A percentile compares a stretch with the other conserved stretches of the same genome.
Conservation (phyloP, 2,797 vertebrate species). For the Mus minutoides region DNA sequence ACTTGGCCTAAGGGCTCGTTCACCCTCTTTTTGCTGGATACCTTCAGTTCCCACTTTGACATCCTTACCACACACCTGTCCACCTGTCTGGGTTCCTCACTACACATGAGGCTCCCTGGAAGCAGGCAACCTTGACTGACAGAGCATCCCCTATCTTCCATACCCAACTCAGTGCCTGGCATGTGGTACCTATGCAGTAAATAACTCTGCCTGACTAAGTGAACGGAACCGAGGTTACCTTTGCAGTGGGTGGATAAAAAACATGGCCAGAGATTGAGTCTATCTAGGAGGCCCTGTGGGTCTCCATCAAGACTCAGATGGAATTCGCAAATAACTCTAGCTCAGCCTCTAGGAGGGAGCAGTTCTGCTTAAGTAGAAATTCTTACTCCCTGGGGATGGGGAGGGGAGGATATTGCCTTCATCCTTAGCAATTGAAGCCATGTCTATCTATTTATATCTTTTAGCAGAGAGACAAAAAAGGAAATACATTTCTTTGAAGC, state of each 20-base stretch:
- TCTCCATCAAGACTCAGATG: not conserved
- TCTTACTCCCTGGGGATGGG: not conserved
- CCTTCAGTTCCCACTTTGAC: no score
- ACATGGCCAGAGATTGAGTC: not conserved
- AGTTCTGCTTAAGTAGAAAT: not conserved
- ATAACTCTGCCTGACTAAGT: not conserved
- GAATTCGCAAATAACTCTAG: not conserved
- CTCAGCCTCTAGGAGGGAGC: not conserved
- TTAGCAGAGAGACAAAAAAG: constrained; percentile 8
- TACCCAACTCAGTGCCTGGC: not conserved
- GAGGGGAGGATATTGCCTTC: not conserved
- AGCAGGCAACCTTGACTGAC: not conserved
- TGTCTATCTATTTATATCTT: not conserved
- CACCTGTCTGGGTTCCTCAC: not conserved
- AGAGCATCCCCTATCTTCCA: not conserved
- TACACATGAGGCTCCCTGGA: not conserved
- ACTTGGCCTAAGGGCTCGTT: not conserved
- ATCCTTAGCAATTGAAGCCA: not conserved
- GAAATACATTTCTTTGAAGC: constrained; percentile 3
- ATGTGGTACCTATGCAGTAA: not conserved
- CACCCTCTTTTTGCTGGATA: not conserved
- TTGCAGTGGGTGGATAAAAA: not conserved
- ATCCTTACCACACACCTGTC: not conserved
- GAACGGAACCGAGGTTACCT: not conserved
- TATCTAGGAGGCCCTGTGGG: not conserved